Base-by-base conservation (phyloP, 2,113 vertebrate species). In the Phalacrocorax pelagicus region DNA sequence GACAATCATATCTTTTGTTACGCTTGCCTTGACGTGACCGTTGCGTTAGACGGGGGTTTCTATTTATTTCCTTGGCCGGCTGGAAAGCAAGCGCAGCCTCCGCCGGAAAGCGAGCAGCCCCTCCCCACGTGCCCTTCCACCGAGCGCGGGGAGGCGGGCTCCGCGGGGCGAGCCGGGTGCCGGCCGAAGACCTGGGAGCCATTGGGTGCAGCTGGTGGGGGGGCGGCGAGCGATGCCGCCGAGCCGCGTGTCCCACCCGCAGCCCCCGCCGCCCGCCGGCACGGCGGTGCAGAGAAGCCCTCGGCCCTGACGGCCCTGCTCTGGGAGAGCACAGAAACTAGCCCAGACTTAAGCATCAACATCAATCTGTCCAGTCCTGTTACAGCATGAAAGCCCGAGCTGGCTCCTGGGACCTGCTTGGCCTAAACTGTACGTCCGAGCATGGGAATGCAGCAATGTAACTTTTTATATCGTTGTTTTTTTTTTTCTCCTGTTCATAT, bases 1-100 rank as follows among this genome's bases (percentile, higher is more conserved):
- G 99, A 99, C 99, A 99, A 99, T 99, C 99, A 58, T 5, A 15
- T 4, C 36, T 32, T 15, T 3, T 32, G 47, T 29, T 44, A 9
- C 86, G 3, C 52, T 38, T 34, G 77, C 55, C 61, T 15, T 17
- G 8, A 19, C 30, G 65, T 6, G 34, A 30, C 63, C 34, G 11
- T 13, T 32, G 51, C 63, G 81, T 75, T 55, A 59, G 90, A 55
- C 81, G 62, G 47, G 92, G 90, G 75, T 42, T 91, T 79, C 96
- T 94, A 77, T 94, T 96, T 91, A 91, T 96, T 96, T 88, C 82
- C 85, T 86, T 63, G 94, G 72, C 58, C 18, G 63, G 84, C 84
- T 70, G 96, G 83, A 38, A 47, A 57, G 94, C 69, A n/a, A 63
- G 49, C 49, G 26, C 40, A 15, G 38, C 81, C 93, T 62, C 77